Percentiles rank a stretch among this genome's conserved stretches.
phyloP scores from a whole-genome alignment of 2,113 vertebrate species.

The Myotis davidii region DNA sequence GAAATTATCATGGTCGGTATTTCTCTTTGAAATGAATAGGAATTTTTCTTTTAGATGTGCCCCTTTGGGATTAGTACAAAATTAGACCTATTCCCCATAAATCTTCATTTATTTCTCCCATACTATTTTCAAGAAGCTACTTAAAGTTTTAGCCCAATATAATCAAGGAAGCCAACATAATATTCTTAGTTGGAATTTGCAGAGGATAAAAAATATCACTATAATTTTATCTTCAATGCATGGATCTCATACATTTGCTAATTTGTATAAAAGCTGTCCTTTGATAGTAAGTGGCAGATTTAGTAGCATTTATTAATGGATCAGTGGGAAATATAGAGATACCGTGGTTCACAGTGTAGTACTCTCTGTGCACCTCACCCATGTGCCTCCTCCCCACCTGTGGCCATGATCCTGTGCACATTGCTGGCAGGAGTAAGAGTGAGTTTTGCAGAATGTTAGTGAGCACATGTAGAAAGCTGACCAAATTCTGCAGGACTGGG shows the following conservation, averaged over 20 bases:
- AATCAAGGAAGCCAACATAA: not conserved
- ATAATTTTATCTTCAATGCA: not conserved
- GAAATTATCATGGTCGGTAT: not conserved
- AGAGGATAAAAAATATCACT: not conserved
- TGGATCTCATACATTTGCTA: not conserved
- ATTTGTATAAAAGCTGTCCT: not conserved
- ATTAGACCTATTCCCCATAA: not conserved
- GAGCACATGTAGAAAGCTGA: not conserved
- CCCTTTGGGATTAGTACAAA: not conserved
- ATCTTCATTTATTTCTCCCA: not conserved
- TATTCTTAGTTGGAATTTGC: not conserved
- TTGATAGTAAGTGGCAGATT: not conserved
- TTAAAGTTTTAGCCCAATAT: not conserved
- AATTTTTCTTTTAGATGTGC: not conserved
- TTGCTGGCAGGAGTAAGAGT: not conserved
- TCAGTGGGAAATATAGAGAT: not conserved
- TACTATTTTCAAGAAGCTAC: not conserved
- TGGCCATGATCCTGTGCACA: too few relatives aligned
- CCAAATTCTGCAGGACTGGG: not conserved
- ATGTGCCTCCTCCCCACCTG: not conserved
- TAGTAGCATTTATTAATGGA: not conserved
- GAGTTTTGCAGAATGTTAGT: not conserved
- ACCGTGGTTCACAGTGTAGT: accelerated
- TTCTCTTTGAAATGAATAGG: not conserved
- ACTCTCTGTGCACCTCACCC: not conserved